A percentile compares a stretch with the other conserved stretches of the same genome.
Conservation (phyloP, 2,113 vertebrate species). For the Charina bottae region DNA sequence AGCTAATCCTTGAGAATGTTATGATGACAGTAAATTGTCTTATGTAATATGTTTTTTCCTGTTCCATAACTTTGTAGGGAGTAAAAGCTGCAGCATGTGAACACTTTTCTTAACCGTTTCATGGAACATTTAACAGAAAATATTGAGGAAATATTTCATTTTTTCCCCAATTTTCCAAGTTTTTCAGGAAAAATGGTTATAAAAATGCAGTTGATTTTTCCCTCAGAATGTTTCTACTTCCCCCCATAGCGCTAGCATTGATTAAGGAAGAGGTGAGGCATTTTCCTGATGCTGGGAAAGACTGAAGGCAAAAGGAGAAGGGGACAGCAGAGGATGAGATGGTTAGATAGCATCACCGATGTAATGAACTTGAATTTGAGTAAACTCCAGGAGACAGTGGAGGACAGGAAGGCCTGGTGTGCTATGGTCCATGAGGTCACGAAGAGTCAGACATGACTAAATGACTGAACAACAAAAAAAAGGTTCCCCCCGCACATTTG, state of each 20-base stretch:
- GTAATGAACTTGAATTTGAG: too few relatives aligned
- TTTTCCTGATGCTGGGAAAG: too few relatives aligned
- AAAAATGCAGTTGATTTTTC: background rate
- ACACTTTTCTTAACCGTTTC: background rate
- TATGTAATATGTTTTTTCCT: background rate
- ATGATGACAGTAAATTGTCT: background rate
- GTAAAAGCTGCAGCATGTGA: background rate
- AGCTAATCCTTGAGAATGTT: background rate
- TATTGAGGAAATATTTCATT: background rate
- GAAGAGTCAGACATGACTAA: too few relatives aligned
- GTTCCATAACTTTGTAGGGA: background rate
- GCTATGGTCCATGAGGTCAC: too few relatives aligned
- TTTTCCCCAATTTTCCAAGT: background rate
- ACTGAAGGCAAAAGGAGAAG: too few relatives aligned
- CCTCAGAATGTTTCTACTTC: background rate
- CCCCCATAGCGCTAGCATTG: background rate
- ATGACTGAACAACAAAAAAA: too few relatives aligned
- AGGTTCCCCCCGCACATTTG: too few relatives aligned
- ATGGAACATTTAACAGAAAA: background rate
- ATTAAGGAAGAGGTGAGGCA: background rate
- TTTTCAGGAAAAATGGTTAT: background rate
- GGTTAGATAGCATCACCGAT: too few relatives aligned
- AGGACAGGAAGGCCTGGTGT: too few relatives aligned
- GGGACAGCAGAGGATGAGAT: too few relatives aligned
- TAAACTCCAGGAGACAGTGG: too few relatives aligned